Evolutionary conservation across 2,113 vertebrate species (phyloP).

Genomic region (Aphyosemion australe): DNA sequence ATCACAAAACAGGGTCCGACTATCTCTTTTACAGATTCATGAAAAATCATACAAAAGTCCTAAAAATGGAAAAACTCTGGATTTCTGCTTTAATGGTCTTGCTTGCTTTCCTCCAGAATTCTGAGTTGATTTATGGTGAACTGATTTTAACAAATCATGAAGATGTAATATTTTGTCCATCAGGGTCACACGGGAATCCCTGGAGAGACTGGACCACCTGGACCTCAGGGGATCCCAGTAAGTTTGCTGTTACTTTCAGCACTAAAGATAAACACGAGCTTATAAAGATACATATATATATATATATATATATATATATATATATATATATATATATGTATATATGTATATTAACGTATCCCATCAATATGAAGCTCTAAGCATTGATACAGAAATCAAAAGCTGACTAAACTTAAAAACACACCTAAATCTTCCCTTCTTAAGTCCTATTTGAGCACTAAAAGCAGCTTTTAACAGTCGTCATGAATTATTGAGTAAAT

Average conservation of each 20-base stretch:
- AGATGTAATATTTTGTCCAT: slow-evolving; percentile 28
- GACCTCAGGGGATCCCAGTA: slow-evolving; percentile 87
- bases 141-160: neutral
- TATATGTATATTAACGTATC: no score
- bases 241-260: slow-evolving; percentile 57
- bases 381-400: neutral
- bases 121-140: neutral
- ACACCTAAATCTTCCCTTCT: neutral
- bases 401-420: no score
- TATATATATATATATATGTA: no score
- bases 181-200: slow-evolving; percentile 92
- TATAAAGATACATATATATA: no score
- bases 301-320: no score
- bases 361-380: neutral
- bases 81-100: neutral
- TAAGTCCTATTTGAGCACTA: neutral
- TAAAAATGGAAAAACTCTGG: no score
- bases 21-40: no score
- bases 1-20: no score
- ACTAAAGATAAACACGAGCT: neutral
- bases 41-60: no score
- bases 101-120: neutral
- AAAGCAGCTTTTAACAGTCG: neutral
- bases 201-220: slow-evolving; percentile 83
- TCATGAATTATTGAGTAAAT: neutral